phyloP scores from a whole-genome alignment of 2,797 vertebrate species.

The Pseudotriccus pelzelni region DNA sequence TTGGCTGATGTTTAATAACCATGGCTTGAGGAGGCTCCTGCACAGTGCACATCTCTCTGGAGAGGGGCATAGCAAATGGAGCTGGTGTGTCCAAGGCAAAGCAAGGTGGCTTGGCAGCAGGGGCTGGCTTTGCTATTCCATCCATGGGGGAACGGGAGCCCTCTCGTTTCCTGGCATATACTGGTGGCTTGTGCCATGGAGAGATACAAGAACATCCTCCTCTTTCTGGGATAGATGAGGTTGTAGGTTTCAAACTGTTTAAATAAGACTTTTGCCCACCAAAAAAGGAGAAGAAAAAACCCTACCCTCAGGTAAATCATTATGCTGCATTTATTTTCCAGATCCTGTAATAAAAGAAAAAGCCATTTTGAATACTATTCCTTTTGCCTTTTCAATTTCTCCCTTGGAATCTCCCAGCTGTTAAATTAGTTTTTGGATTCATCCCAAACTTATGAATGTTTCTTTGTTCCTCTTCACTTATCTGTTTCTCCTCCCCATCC shows the following conservation, averaged over 20 bases:
- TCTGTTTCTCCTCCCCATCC: not conserved
- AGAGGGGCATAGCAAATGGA: not conserved
- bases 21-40: not conserved
- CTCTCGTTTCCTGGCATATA: not conserved
- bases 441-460: not conserved
- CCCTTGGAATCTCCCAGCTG: not conserved
- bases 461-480: not conserved
- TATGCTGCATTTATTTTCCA: not conserved
- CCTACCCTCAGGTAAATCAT: not conserved
- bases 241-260: not conserved
- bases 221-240: not conserved
- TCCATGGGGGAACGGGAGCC: not conserved
- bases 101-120: not conserved
- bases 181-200: not conserved
- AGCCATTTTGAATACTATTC: not conserved
- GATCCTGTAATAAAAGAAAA: not conserved
- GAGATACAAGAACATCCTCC: not conserved
- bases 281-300: not conserved
- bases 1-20: not conserved
- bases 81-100: not conserved
- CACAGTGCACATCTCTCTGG: not conserved
- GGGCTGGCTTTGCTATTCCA: not conserved
- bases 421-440: conserved; percentile 2
- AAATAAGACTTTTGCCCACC: not conserved
- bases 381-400: not conserved